Evolutionary conservation across 2,113 vertebrate species (phyloP).

Genomic region (Dasypus novemcinctus): DNA sequence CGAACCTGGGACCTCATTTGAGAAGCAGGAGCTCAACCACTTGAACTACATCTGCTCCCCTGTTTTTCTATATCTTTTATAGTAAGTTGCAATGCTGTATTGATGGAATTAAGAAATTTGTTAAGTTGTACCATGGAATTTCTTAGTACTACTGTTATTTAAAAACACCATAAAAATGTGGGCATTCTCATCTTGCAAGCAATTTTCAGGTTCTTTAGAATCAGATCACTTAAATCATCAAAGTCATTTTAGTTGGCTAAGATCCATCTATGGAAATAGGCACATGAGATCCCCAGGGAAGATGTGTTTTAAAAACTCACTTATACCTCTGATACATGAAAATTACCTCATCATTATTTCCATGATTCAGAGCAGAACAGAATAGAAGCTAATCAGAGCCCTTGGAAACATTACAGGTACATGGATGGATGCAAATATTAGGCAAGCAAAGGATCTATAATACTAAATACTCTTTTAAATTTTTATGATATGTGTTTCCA

Average conservation of each 20-base stretch:
- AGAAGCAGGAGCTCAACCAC: neutral
- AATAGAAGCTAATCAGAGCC: slow-evolving; percentile 69
- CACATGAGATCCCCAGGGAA: slow-evolving; percentile 66
- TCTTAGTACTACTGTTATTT: slow-evolving; percentile 41
- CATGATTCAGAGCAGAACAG: slow-evolving; percentile 62
- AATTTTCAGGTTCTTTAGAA: slow-evolving; percentile 61
- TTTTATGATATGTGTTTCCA: neutral
- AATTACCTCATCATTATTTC: slow-evolving; percentile 50
- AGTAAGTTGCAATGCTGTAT: slow-evolving; percentile 30
- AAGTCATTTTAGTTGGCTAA: slow-evolving; percentile 69
- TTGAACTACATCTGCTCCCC: no score
- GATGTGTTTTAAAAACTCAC: slow-evolving; percentile 70
- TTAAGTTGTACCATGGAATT: slow-evolving; percentile 37
- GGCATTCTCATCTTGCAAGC: slow-evolving; percentile 28
- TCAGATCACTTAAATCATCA: slow-evolving; percentile 49
- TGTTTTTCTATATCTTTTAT: slow-evolving; percentile 11
- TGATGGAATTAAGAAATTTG: slow-evolving; percentile 55
- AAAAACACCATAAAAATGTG: slow-evolving; percentile 66
- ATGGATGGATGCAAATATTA: neutral
- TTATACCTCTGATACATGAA: slow-evolving; percentile 63
- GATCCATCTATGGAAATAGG: slow-evolving; percentile 51
- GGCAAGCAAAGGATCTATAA: neutral
- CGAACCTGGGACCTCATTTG: neutral
- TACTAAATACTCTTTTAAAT: neutral
- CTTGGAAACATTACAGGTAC: slow-evolving; percentile 51